A percentile compares a stretch with the other conserved stretches of the same genome.
These are phyloP conservation scores for Microvelia longipes DNA, from an alignment of 1,140 invertebrate genomes.

Conservation along the genomic window DNA sequence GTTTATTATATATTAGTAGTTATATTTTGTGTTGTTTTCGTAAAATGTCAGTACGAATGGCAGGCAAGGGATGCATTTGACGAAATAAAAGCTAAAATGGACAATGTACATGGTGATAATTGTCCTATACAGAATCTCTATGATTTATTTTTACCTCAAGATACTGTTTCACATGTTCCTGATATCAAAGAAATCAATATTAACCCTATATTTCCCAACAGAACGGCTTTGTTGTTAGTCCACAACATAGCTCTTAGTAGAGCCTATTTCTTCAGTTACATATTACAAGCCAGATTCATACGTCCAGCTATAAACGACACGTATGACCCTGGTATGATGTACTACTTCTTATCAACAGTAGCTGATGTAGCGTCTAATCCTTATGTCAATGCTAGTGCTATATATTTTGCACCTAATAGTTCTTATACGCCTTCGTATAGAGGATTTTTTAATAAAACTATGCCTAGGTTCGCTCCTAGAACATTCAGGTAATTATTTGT, in stretches of 20 bases:
- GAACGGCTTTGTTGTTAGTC: conserved; percentile 79
- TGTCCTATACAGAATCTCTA: conserved; percentile 72
- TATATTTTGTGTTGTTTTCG: conserved; percentile 6
- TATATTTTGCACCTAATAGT: conserved; percentile 88
- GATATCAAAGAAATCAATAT: conserved; percentile 90
- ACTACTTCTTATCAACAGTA: conserved; percentile 86
- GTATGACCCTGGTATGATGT: conserved; percentile 95
- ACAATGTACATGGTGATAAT: conserved; percentile 66
- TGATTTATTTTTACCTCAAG: conserved; percentile 66
- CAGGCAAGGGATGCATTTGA: conserved; percentile 75
- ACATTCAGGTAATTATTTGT: conserved; percentile 44
- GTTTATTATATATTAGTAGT: not conserved
- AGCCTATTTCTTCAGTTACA: conserved; percentile 91
- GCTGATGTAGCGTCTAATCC: conserved; percentile 88
- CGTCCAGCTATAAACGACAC: conserved; percentile 77
- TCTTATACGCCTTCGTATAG: conserved; percentile 88
- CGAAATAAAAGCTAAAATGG: conserved; percentile 62
- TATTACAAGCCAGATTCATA: conserved; percentile 79
- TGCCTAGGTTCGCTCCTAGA: conserved; percentile 85
- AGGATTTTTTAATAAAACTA: conserved; percentile 92
- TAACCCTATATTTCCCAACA: conserved; percentile 87
- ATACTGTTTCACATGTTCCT: conserved; percentile 76
- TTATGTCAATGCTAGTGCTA: conserved; percentile 79
- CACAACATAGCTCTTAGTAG: conserved; percentile 90
- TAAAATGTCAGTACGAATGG: conserved; percentile 68